phyloP scores from a whole-genome alignment of 1,140 invertebrate species.

The Lucilia sericata region DNA sequence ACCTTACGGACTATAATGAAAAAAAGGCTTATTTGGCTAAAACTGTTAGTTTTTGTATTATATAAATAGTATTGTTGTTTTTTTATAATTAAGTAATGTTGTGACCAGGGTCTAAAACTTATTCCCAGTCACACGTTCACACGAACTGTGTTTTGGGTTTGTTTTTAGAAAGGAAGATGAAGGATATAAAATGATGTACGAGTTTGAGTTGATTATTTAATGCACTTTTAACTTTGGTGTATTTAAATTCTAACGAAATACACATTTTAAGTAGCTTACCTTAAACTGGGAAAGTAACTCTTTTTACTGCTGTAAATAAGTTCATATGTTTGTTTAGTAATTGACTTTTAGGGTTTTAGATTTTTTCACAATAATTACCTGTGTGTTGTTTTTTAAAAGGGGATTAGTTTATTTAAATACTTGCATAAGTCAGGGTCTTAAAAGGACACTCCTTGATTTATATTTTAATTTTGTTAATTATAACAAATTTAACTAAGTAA shows the following conservation, averaged over 20 bases:
- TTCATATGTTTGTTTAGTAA: neutral
- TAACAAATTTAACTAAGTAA: neutral
- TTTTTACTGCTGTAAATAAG: neutral
- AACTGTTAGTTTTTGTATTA: constrained; percentile 18
- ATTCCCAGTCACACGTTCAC: neutral
- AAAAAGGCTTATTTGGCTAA: constrained; percentile 36
- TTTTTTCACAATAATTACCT: neutral
- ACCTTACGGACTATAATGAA: neutral
- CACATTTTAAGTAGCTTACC: neutral
- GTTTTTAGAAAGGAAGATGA: neutral
- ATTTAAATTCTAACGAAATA: neutral
- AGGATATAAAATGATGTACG: neutral
- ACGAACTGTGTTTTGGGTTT: neutral
- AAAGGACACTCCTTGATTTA: neutral
- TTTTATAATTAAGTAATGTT: constrained; percentile 34
- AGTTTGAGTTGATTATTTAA: constrained; percentile 11
- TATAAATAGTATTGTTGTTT: constrained; percentile 1
- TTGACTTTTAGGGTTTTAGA: neutral
- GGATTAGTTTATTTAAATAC: neutral
- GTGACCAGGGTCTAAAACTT: neutral
- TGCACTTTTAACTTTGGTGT: neutral
- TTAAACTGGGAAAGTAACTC: neutral
- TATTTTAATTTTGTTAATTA: neutral
- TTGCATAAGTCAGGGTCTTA: neutral
- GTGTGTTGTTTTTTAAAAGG: neutral